A percentile compares a stretch with the other conserved stretches of the same genome.
These are phyloP conservation scores for Panorpa germanica DNA, from an alignment of 2,888 invertebrate species.

Conservation along the genomic window DNA sequence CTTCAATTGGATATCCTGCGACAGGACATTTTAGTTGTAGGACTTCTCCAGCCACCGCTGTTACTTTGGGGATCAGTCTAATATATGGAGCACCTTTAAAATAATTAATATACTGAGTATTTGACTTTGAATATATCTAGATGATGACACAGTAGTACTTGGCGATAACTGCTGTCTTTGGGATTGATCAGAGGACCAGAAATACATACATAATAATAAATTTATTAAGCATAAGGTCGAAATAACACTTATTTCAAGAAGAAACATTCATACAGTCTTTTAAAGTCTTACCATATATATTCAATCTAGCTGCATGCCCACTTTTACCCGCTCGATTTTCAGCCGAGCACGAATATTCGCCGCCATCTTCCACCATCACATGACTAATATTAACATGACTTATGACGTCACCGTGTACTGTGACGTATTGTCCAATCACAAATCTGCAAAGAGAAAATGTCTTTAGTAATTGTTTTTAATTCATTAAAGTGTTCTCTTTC, in stretches of 20 bases:
- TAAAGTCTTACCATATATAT: slow-evolving; percentile 51
- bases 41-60: slow-evolving; percentile 60
- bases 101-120: slow-evolving; percentile 4
- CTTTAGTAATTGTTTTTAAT: too few relatives aligned
- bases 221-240: slow-evolving; percentile 11
- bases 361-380: slow-evolving; percentile 62
- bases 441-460: slow-evolving; percentile 29
- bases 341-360: slow-evolving; percentile 58
- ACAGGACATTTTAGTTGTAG: slow-evolving; percentile 62
- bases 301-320: slow-evolving; percentile 53
- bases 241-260: slow-evolving; percentile 8
- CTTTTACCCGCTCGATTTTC: slow-evolving; percentile 56
- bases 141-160: background rate
- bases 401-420: slow-evolving; percentile 60
- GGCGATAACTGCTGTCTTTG: slow-evolving; percentile 1
- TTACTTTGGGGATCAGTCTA: slow-evolving; percentile 59
- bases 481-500: too few relatives aligned
- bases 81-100: slow-evolving; percentile 54
- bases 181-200: too few relatives aligned
- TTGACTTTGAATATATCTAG: slow-evolving; percentile 4
- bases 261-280: slow-evolving; percentile 9
- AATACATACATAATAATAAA: slow-evolving; percentile 7
- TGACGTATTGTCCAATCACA: slow-evolving; percentile 59
- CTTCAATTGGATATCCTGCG: slow-evolving; percentile 64
- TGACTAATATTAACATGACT: slow-evolving; percentile 68